Percentiles rank a stretch among this genome's conserved stretches.
Evolutionary conservation across 2,888 invertebrate genomes (phyloP).

Genomic region (Sisyra terminalis): DNA sequence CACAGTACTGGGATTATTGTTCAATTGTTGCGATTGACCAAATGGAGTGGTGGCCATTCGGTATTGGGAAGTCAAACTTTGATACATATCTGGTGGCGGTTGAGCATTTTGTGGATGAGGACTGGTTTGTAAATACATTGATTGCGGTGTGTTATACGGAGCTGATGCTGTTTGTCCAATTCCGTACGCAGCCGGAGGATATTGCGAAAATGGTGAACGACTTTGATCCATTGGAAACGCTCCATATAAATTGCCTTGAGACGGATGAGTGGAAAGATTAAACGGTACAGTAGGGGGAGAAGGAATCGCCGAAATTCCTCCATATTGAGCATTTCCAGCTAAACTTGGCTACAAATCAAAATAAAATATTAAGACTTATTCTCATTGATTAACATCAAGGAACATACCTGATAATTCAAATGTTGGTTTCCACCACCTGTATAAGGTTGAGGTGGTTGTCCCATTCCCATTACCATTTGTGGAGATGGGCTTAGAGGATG

Average conservation of each 20-base stretch:
- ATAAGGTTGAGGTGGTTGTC: slow-evolving; percentile 36
- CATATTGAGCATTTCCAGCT: slow-evolving; percentile 42
- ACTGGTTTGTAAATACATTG: slow-evolving; percentile 49
- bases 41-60: slow-evolving; percentile 46
- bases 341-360: slow-evolving; percentile 21
- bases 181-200: slow-evolving; percentile 50
- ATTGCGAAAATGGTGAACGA: slow-evolving; percentile 65
- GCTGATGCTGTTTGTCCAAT: slow-evolving; percentile 41
- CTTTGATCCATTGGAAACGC: slow-evolving; percentile 58
- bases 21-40: slow-evolving; percentile 64
- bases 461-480: slow-evolving; percentile 33
- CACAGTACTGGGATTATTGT: slow-evolving; percentile 72
- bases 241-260: slow-evolving; percentile 64
- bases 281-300: slow-evolving; percentile 71
- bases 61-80: slow-evolving; percentile 41
- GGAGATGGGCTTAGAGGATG: slow-evolving; percentile 41
- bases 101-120: slow-evolving; percentile 40
- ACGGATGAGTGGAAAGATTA: slow-evolving; percentile 56
- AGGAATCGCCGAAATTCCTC: slow-evolving; percentile 68
- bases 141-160: slow-evolving; percentile 36
- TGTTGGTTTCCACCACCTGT: slow-evolving; percentile 34
- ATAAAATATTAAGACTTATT: too few relatives aligned
- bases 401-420: slow-evolving; percentile 51
- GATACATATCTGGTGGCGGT: slow-evolving; percentile 54
- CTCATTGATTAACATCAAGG: not conserved